Evolutionary conservation across 2,113 vertebrate genomes (phyloP), one percentile per base, ranked within the genome.

Genomic region (Alces alces): DNA sequence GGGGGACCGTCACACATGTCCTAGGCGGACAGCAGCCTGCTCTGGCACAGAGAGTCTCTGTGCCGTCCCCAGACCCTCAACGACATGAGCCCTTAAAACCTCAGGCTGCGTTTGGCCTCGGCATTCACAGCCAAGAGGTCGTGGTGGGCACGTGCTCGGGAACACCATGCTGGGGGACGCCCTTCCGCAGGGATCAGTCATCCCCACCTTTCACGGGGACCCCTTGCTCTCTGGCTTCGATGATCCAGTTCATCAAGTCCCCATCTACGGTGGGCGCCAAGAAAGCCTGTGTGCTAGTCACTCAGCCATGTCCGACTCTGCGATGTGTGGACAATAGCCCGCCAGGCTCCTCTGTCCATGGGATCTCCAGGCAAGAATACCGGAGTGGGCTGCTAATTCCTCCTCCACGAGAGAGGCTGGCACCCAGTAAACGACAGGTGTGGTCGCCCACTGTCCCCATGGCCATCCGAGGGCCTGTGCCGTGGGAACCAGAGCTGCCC

Each of bases 271-370:
- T 54, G 33, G 25, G 47, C 2, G 0, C 47, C 33, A 6, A 78
- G 78, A 43, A 21, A 54, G 54, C 27, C 61, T 33, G 66, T 23
- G 66, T 13, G n/a, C 66, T 6, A 2, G 64, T 66, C 0, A 1
- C 33, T 36, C 33, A 36, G 33, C 64, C 7, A 0, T 1, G 66
- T 12, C n/a, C 1, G 2, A 13, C 66, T 70, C n/a, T 12, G n/a
- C 5, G 21, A 39, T 5, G 0, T 2, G 1, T 6, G n/a, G n/a
- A 39, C 66, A 6, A 2, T 3, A 25, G 64, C 19, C 36, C 0
- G 0, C 66, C 66, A 39, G 36, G 66, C 36, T 13, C 66, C 66
- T 39, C 36, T 25, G 36, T 5, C n/a, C 10, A 1, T 73, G 66
- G 66, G n/a, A 39, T 39, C 66, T 73, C 66, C 66, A 73, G 66